These are phyloP conservation scores for Megaceryle alcyon DNA, from an alignment of 2,797 vertebrate species.

Conservation along the genomic window DNA sequence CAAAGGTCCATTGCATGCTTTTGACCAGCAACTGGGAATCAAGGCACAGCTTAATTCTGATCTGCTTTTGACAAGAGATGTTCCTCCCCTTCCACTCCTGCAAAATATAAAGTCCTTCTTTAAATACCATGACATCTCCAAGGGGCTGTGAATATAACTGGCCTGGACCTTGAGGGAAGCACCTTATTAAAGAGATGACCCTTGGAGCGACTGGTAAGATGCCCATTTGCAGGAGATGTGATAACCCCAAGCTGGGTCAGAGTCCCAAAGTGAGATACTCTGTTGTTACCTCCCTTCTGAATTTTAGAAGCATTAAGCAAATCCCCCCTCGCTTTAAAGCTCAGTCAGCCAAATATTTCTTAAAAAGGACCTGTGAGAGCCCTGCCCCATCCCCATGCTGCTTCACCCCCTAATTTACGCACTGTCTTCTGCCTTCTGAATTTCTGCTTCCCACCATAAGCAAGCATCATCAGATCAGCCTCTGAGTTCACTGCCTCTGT, in stretches of 20 bases:
- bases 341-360: not conserved
- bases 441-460: slow-evolving; percentile 39
- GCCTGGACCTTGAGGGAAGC: not conserved
- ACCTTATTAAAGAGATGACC: not conserved
- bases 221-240: accelerated
- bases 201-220: not conserved
- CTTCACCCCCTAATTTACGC: not conserved
- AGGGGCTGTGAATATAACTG: not conserved
- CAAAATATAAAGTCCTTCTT: not conserved
- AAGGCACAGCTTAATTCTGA: not conserved
- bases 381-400: not conserved
- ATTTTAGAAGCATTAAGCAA: not conserved
- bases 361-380: not conserved
- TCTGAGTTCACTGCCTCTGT: slow-evolving; percentile 32
- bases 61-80: not conserved
- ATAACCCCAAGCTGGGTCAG: not conserved
- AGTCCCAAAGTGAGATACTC: not conserved
- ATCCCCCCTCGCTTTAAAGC: not conserved
- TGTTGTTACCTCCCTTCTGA: not conserved
- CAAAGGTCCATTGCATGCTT: not conserved
- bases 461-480: not conserved
- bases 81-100: not conserved
- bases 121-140: not conserved
- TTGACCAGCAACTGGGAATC: not conserved
- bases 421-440: slow-evolving; percentile 4